Base-by-base conservation (phyloP, 1,140 invertebrate species). In the Microplitis mediator region DNA sequence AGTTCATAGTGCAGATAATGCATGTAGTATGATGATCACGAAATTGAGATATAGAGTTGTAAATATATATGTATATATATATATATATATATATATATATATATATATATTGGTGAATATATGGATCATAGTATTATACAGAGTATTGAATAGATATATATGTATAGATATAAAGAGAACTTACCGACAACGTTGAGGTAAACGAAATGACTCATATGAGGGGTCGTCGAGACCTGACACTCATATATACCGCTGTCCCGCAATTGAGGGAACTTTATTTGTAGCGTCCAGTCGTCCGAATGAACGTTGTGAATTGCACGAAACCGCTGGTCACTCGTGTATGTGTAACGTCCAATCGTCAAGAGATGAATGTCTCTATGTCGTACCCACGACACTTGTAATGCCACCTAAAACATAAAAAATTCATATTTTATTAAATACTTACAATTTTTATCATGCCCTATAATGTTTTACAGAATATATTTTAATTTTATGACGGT, bases 281-380 rank as follows among this genome's bases (percentile, higher is more conserved):
- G 92, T 60, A 97, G 90, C 74, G 92, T 95, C 95, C 95, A 97
- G 86, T 97, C 95, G 82, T 96, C 94, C 14, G 93, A 92, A 75
- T 95, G 92, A 23, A 91, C 91, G 73, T 93, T 90, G 85, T 96
- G 94, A 76, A 96, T 93, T 34, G 93, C 93, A 75, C 94, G 88
- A 88, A 96, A 96, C 75, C 95, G 88, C 85, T 96, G 95, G 86
- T 97, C 95, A 74, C 93, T 95, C 39, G 95, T 97, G 85, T 97
- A 97, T 0, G 95, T 96, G 83, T 96, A 96, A 51, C 92, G 89
- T 4, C 95, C 95, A n/a, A 96, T 94, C 4, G 95, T 96, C 69
- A 97, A 89, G 76, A 96, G 87, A 82, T 96, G 95, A 61, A 95
- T 93, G 82, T 97, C 95, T 74, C 94, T 89, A 83, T 96, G 94